These are phyloP conservation scores for Drosophila nebulosa DNA, from an alignment of 1,140 invertebrate species.

Conservation along the genomic window DNA sequence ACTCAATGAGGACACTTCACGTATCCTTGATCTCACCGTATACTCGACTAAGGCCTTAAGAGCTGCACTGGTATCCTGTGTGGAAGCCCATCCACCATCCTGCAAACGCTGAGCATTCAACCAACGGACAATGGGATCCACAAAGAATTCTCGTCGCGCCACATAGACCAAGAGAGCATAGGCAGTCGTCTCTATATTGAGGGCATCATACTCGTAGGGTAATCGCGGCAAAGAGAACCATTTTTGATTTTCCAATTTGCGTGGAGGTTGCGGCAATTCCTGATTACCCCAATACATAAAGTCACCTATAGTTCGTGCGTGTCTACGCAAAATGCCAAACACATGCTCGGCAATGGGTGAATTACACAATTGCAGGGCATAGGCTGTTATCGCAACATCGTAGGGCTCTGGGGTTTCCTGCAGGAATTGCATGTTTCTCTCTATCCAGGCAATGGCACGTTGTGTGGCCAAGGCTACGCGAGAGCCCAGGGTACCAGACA, in stretches of 20 bases:
- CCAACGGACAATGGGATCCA: conserved; percentile 95
- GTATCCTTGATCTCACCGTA: conserved; percentile 90
- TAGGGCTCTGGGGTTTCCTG: conserved; percentile 88
- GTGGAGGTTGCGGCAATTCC: conserved; percentile 88
- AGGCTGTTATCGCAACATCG: conserved; percentile 92
- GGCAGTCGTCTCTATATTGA: conserved; percentile 95
- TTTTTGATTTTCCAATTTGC: conserved; percentile 94
- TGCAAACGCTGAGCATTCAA: conserved; percentile 93
- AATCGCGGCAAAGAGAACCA: conserved; percentile 93
- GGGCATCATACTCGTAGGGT: conserved; percentile 93
- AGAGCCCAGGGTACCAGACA: conserved; percentile 88
- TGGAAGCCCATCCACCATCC: conserved; percentile 97
- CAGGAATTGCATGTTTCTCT: conserved; percentile 90
- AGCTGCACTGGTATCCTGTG: conserved; percentile 92
- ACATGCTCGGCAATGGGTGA: conserved; percentile 90
- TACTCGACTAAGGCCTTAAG: conserved; percentile 95
- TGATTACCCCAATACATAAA: conserved; percentile 92
- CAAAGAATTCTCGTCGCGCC: conserved; percentile 88
- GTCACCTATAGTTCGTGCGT: conserved; percentile 86
- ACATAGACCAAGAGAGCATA: conserved; percentile 96
- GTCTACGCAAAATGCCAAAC: conserved; percentile 87
- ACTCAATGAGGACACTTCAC: conserved; percentile 92
- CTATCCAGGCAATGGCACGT: conserved; percentile 90
- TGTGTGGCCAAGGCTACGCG: conserved; percentile 87
- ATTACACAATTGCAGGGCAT: conserved; percentile 91